Evolutionary conservation across 37 sponge, comb jelly and placozoan species (phyloP).

Genomic region (Crambe crambe): DNA sequence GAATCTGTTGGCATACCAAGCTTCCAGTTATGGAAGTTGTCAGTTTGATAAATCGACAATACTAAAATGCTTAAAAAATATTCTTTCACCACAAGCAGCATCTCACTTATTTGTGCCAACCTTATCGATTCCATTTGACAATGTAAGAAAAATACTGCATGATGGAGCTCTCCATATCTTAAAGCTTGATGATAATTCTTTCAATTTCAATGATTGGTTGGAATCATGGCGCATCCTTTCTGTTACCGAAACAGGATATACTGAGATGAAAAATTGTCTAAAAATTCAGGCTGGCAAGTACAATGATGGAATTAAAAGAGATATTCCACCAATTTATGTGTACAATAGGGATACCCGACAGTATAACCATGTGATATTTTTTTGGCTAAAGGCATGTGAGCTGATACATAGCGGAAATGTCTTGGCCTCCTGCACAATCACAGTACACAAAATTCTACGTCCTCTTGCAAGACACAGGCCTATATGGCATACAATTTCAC

Average conservation of each 20-base stretch:
- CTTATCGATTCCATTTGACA: not conserved
- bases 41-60: slow-evolving; percentile 1
- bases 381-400: slow-evolving; percentile 15
- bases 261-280: no score
- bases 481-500: slow-evolving; percentile 16
- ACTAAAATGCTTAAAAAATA: not conserved
- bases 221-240: slow-evolving; percentile 11
- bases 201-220: slow-evolving; percentile 20
- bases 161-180: not conserved
- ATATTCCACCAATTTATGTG: not conserved
- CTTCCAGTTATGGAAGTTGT: no score
- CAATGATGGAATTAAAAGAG: not conserved
- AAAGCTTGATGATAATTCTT: slow-evolving; percentile 8
- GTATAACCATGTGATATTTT: slow-evolving; percentile 8
- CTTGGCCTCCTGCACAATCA: slow-evolving; percentile 10
- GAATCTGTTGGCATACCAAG: no score
- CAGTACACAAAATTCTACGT: slow-evolving; percentile 5
- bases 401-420: not conserved
- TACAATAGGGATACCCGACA: not conserved
- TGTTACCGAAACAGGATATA: slow-evolving; percentile 15
- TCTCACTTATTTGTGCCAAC: not conserved
- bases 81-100: not conserved
- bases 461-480: slow-evolving; percentile 2
- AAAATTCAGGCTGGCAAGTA: no score
- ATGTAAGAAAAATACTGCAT: not conserved